Percentiles rank a stretch among this genome's conserved stretches.
phyloP scores from a whole-genome alignment of 2,888 invertebrate species.

The Phorcus lineatus region DNA sequence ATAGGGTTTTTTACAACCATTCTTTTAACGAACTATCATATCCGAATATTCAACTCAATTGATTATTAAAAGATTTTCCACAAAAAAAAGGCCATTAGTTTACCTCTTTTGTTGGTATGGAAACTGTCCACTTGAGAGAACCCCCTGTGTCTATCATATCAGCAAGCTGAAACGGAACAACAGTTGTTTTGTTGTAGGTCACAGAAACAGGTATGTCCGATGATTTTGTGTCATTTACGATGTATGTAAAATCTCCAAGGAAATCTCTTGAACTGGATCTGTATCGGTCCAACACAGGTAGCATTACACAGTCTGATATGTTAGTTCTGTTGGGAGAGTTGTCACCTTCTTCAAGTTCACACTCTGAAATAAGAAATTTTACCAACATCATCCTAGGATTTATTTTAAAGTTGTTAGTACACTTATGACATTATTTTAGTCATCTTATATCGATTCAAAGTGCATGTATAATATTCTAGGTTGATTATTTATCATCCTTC shows the following conservation, averaged over 20 bases:
- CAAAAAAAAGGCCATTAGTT: too few species aligned
- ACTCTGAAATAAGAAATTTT: background rate
- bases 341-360: background rate
- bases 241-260: conserved; percentile 37
- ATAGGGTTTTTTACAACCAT: too few species aligned
- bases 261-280: conserved; percentile 33
- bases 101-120: conserved; percentile 1
- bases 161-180: conserved; percentile 38
- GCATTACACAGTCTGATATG: background rate
- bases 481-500: too few species aligned
- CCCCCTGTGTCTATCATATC: conserved; percentile 41
- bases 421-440: too few species aligned
- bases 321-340: background rate
- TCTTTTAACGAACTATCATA: too few species aligned
- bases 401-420: too few species aligned
- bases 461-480: too few species aligned
- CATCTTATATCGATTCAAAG: too few species aligned
- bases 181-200: conserved; percentile 30
- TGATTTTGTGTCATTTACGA: conserved; percentile 31
- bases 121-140: conserved; percentile 30
- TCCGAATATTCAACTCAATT: too few species aligned
- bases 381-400: too few species aligned
- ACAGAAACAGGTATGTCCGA: conserved; percentile 32
- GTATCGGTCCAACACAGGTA: conserved; percentile 37
- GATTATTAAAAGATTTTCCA: too few species aligned